Base-by-base conservation (phyloP, 2,888 invertebrate genomes). In the Lucinisca nassula region DNA sequence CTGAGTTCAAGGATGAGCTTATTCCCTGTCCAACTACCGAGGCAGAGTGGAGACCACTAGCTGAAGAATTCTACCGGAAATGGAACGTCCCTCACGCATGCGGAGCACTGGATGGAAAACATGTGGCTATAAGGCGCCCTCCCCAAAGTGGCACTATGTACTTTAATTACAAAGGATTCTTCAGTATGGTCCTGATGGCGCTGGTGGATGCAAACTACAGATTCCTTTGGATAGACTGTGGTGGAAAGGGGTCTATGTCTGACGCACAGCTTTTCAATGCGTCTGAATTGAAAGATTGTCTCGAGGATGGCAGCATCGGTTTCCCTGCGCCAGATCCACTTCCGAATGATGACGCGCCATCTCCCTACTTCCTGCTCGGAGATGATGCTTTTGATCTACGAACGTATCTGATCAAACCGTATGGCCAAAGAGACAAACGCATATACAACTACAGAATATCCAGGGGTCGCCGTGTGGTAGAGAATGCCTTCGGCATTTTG, bases 1-100 rank as follows among this genome's bases (percentile, higher is more conserved):
- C 85, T 4, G 85, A 86, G 73, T 88, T 84, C 70, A 61, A 75
- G 35, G 74, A 87, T n/a, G 88, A 88, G 80, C 70, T 87, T 30
- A 79, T 82, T 21, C 30, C 27, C 6, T 86, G 76, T 24, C 88
- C 88, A 61, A 84, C 78, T 10, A 84, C 81, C 30, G 82, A 67
- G 30, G 67, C 2, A 67, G 67, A 67, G 30, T 67, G 67, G 67
- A 24, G 24, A 32, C 24, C 24, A 67, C 24, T 67, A 27, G 24
- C 67, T 27, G 67, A 67, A 67, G 24, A 67, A 27, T 67, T 67
- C 30, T n/a, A 67, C 24, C 27, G 67, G 17, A 67, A 30, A 30
- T 67, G 67, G 67, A 67, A 67, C 30, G 30, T 67, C 24, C 30
- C 67, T 3, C 67, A 67, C 30, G 67, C 67, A 67, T 30, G 67